These are phyloP conservation scores for Leptura quadrifasciata DNA, from an alignment of 2,888 invertebrate species.

Conservation along the genomic window DNA sequence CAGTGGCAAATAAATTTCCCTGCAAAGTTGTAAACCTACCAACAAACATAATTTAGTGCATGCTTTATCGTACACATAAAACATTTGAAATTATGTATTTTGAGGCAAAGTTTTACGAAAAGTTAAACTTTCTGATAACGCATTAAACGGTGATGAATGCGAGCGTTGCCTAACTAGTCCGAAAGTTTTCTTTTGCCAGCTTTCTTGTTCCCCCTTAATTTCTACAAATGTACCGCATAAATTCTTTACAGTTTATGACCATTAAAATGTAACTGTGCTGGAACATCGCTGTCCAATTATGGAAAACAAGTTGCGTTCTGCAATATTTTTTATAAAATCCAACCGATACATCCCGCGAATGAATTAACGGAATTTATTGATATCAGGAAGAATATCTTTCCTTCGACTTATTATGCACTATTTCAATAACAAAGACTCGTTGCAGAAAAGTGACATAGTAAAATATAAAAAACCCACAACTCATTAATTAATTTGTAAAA, in stretches of 20 bases:
- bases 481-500: no score
- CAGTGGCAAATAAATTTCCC: conserved; percentile 5
- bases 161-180: conserved; percentile 66
- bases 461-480: no score
- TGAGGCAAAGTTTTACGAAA: conserved; percentile 59
- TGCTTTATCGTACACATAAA: conserved; percentile 54
- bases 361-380: no score
- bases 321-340: no score
- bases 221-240: conserved; percentile 71
- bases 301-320: no score
- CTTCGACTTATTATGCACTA: no score
- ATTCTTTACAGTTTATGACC: conserved; percentile 57
- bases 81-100: conserved; percentile 62
- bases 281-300: neutral
- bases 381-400: no score
- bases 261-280: neutral
- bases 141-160: conserved; percentile 69
- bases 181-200: conserved; percentile 69
- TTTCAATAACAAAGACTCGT: no score
- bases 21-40: conserved; percentile 4
- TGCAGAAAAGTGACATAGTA: no score
- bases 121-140: conserved; percentile 65
- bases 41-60: conserved; percentile 24
- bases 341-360: no score
- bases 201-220: conserved; percentile 68